Evolutionary conservation across 2,797 vertebrate genomes (phyloP), one percentile per base, ranked within the genome.

Genomic region (Odontamblyopus rebecca): DNA sequence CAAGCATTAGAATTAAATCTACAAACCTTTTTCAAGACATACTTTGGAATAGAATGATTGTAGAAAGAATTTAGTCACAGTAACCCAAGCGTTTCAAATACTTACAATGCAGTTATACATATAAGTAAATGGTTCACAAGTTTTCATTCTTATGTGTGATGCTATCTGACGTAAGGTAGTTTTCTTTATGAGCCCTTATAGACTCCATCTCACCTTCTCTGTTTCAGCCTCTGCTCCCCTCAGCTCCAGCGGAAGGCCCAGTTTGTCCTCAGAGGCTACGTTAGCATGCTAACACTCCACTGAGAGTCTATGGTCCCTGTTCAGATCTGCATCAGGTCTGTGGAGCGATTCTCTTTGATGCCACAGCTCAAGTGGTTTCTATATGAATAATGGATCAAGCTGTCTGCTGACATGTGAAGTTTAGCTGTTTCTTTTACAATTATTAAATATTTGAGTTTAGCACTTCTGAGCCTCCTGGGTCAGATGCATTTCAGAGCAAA

Each of bases 211-310:
- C 61, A 29, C 44, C 30, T 53, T 69, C 70, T 75, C 62, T 2
- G 1, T 71, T 78, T 74, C 69, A 80, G 60, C 38, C 44, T 44
- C 32, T 61, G 32, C 32, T 74, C 69, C 53, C 61, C 11, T 27
- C 13, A 12, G 69, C 74, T 77, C 71, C 74, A 79, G 62, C 82
- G 82, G 75, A 85, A 82, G 65, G 69, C 26, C 2, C 23, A 27
- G 68, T 61, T 67, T 78, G 70, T 70, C 66, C 73, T 70, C 67
- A 6, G 77, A 76, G 75, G 53, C 50, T 29, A 18, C 75, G 60
- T 41, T 78, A 48, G 72, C 38, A 7, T 83, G 71, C 50, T 77
- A 63, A 63, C 0, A 0, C 60, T 80, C 73, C 38, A 16, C 51
- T 66, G 70, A 81, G 81, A 79, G 60, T 18, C 16, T 35, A 32